Conservation (phyloP, 2,113 vertebrate species). For the Orycteropus afer region DNA sequence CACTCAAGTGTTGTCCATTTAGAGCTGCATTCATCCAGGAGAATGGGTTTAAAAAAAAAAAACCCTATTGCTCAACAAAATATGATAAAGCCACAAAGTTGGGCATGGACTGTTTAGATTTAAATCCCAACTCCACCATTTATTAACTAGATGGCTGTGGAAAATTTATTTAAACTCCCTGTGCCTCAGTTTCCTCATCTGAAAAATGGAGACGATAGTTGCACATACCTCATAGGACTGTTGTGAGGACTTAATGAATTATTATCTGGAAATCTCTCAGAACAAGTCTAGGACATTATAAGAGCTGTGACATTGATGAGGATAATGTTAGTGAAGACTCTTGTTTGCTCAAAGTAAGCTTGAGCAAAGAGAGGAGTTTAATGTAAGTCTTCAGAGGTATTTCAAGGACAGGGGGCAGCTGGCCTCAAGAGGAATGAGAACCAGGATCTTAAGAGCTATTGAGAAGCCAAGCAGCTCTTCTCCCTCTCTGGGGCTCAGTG, state of each 20-base stretch:
- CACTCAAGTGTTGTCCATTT: not conserved
- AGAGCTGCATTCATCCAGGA: not conserved
- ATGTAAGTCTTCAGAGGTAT: not conserved
- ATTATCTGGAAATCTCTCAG: not conserved
- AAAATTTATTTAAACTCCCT: not conserved
- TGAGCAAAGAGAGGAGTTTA: not conserved
- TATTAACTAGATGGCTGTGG: not conserved
- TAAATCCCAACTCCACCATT: not conserved
- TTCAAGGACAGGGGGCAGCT: not conserved
- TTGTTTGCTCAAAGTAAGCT: not conserved
- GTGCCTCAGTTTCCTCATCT: not conserved
- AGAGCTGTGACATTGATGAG: not conserved
- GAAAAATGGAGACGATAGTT: not conserved
- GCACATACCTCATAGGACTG: not conserved
- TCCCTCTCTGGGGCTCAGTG: not conserved
- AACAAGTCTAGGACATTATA: not conserved
- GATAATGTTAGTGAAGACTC: not conserved
- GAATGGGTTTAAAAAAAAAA: not conserved
- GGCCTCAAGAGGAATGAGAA: not conserved
- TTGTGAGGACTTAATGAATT: not conserved
- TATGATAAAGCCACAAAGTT: not conserved
- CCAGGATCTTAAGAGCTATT: not conserved
- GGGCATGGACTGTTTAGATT: no score
- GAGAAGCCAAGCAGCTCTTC: not conserved
- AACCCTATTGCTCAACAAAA: conserved; percentile 1